A percentile compares a stretch with the other conserved stretches of the same genome.
phyloP scores from a whole-genome alignment of 2,888 invertebrate species.

The Icerya purchasi region DNA sequence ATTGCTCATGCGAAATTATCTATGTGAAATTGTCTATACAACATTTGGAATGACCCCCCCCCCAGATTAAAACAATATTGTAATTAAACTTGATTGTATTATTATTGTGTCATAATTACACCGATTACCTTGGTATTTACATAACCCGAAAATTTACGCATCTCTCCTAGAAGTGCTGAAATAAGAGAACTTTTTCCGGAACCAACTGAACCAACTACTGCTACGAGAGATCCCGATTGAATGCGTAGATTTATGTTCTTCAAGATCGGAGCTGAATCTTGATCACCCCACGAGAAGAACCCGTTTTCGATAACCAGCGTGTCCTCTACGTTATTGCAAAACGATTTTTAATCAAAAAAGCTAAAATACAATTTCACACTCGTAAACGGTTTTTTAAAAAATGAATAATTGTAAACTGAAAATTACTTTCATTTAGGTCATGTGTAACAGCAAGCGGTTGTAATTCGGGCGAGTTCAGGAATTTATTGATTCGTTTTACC shows the following conservation, averaged over 20 bases:
- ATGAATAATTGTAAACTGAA: no score
- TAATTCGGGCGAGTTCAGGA: conserved; percentile 32
- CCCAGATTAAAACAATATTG: no score
- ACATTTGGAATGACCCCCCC: no score
- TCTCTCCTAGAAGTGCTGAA: conserved; percentile 71
- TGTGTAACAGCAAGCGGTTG: conserved; percentile 26
- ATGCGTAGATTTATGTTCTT: conserved; percentile 53
- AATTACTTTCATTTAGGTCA: conserved; percentile 17
- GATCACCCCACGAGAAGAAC: conserved; percentile 61
- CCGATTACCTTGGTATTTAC: conserved; percentile 48
- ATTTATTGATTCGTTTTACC: conserved; percentile 32
- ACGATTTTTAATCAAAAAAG: no score
- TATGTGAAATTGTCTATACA: no score
- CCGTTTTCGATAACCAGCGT: conserved; percentile 73
- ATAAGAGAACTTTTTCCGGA: conserved; percentile 75
- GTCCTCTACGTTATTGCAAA: conserved; percentile 41
- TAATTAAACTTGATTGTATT: no score
- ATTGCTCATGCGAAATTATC: no score
- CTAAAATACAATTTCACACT: neutral
- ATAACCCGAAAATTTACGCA: conserved; percentile 60
- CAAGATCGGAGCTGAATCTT: conserved; percentile 35
- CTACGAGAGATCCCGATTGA: conserved; percentile 44
- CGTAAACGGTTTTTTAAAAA: no score
- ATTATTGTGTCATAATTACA: no score
- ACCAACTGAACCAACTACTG: conserved; percentile 74